Conservation (phyloP, 2,113 vertebrate genomes). For the Sialia sialis region DNA sequence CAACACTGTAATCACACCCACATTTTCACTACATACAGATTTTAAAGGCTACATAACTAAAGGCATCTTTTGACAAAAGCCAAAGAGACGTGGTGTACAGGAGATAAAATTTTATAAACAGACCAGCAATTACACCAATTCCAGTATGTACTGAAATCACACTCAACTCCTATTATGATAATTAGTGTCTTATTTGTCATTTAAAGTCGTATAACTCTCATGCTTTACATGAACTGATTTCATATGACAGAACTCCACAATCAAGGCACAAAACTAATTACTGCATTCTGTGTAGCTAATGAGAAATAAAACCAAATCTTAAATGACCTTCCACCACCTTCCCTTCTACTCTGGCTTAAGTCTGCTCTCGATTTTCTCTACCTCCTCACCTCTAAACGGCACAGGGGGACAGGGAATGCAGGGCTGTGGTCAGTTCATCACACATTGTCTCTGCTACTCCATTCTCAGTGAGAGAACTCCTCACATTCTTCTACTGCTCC, state of each 20-base stretch:
- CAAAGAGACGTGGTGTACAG: not conserved
- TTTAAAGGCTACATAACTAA: not conserved
- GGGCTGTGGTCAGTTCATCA: not conserved
- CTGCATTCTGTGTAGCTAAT: not conserved
- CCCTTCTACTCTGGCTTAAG: not conserved
- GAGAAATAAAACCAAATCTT: not conserved
- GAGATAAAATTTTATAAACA: not conserved
- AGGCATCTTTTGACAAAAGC: not conserved
- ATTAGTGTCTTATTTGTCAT: not conserved
- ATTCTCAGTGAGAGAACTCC: not conserved
- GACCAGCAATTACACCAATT: not conserved
- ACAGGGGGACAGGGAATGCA: accelerated
- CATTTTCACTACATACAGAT: not conserved
- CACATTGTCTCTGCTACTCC: accelerated
- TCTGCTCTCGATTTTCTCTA: not conserved
- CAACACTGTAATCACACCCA: not conserved
- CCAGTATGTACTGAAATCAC: not conserved
- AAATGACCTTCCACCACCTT: not conserved
- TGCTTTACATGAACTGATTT: not conserved
- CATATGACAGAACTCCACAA: not conserved
- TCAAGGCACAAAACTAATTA: not conserved
- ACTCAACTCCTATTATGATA: not conserved
- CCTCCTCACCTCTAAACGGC: accelerated
- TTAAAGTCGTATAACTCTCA: not conserved
- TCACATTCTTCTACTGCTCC: not conserved